phyloP scores from a whole-genome alignment of 2,113 vertebrate species.

The Struthio camelus region DNA sequence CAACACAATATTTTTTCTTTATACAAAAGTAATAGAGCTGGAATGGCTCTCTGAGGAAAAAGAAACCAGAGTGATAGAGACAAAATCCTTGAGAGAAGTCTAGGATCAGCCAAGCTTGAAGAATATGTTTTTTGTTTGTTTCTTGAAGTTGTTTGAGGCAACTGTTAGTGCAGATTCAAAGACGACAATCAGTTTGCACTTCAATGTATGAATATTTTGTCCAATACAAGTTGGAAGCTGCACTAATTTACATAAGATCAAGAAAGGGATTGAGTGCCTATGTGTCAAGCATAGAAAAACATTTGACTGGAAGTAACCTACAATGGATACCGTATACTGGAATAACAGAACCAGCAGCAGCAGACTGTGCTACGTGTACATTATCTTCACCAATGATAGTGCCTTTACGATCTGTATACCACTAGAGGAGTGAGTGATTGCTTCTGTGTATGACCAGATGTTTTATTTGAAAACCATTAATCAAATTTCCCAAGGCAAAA shows the following conservation, averaged over 20 bases:
- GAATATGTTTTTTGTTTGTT: neutral
- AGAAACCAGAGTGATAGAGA: neutral
- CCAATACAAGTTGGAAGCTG: neutral
- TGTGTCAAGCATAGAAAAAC: neutral
- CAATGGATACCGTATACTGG: neutral
- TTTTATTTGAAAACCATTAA: conserved; percentile 25
- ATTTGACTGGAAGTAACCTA: neutral
- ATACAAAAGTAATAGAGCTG: neutral
- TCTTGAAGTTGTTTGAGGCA: neutral
- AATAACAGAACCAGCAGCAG: neutral
- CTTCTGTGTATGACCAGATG: conserved; percentile 28
- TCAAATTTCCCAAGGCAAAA: conserved; percentile 46
- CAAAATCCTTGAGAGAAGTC: neutral
- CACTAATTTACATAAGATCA: neutral
- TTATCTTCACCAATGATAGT: neutral
- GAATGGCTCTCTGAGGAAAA: neutral
- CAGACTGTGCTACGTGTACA: neutral
- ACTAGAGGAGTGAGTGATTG: neutral
- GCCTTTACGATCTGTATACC: neutral
- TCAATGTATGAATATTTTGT: neutral
- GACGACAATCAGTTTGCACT: neutral
- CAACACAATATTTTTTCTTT: neutral
- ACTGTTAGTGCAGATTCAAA: neutral
- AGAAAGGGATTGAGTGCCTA: neutral
- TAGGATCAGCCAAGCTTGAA: neutral